Evolutionary conservation across 2,113 vertebrate genomes (phyloP).

Genomic region (Leptosomus discolor): DNA sequence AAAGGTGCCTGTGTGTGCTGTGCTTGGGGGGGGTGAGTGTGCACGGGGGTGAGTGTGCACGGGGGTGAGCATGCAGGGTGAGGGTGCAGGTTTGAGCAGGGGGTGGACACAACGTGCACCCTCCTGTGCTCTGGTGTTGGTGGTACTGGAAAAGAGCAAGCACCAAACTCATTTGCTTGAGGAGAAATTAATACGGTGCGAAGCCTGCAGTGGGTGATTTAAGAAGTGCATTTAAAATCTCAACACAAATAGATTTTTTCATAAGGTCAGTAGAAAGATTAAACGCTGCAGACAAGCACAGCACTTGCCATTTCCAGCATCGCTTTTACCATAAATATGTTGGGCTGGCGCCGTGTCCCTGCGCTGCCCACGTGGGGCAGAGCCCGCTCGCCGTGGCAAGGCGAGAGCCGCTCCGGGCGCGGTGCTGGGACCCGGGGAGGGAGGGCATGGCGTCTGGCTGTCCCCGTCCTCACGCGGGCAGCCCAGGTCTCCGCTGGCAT

Average conservation of each 20-base stretch:
- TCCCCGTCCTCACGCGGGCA: not conserved
- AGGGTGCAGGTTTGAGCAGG: not conserved
- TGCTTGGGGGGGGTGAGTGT: rapidly evolving
- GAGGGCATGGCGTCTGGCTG: not conserved
- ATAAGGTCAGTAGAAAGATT: slow-evolving; percentile 63
- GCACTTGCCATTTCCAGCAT: not conserved
- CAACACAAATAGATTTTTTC: slow-evolving; percentile 57
- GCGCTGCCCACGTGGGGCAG: not conserved
- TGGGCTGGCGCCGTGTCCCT: rapidly evolving
- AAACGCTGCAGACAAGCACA: slow-evolving; percentile 24
- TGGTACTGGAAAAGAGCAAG: not conserved
- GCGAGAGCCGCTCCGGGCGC: rapidly evolving
- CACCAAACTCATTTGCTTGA: not conserved
- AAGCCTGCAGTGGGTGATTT: slow-evolving; percentile 26
- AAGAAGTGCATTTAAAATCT: slow-evolving; percentile 62
- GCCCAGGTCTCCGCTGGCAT: rapidly evolving
- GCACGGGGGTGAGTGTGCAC: rapidly evolving
- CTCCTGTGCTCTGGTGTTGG: not conserved
- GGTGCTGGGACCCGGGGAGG: not conserved
- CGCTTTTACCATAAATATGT: not conserved
- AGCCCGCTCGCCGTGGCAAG: rapidly evolving
- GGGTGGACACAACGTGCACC: rapidly evolving
- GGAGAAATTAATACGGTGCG: slow-evolving; percentile 21
- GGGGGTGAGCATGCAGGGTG: not conserved
- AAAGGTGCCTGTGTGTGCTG: no score